Conservation (phyloP, 2,113 vertebrate genomes). For the Pseudorectes ferrugineus region DNA sequence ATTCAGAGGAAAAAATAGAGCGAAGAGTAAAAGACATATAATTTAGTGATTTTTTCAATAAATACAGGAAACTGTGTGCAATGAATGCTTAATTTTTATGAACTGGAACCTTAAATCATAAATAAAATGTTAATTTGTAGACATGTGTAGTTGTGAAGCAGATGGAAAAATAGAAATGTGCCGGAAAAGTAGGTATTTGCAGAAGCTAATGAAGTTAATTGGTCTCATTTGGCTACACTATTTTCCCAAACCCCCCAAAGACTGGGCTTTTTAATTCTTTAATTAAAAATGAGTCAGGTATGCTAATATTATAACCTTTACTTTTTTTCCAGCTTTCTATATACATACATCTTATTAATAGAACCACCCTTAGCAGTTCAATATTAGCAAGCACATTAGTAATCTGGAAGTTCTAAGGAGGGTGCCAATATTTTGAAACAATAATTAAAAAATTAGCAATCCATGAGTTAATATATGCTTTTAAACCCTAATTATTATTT, state of each 20-base stretch:
- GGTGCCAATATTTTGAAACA: constrained; percentile 56
- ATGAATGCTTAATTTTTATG: constrained; percentile 55
- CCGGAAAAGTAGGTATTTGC: constrained; percentile 76
- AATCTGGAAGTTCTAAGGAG: constrained; percentile 51
- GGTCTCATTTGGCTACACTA: constrained; percentile 75
- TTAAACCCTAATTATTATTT: constrained; percentile 67
- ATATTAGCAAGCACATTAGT: constrained; percentile 63
- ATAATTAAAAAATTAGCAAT: constrained; percentile 65
- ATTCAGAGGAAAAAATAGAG: not conserved
- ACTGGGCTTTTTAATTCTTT: constrained; percentile 77
- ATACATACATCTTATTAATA: constrained; percentile 72
- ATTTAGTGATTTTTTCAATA: not conserved
- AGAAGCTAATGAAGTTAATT: constrained; percentile 78
- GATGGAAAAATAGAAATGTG: constrained; percentile 75
- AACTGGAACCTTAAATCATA: constrained; percentile 64
- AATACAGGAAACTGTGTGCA: constrained; percentile 42
- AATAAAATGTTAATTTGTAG: constrained; percentile 75
- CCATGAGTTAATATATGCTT: constrained; percentile 65
- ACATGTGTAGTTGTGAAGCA: constrained; percentile 65
- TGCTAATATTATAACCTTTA: constrained; percentile 79
- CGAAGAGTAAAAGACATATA: not conserved
- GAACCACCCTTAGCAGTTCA: constrained; percentile 68
- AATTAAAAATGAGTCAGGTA: constrained; percentile 80
- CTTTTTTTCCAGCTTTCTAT: constrained; percentile 68
- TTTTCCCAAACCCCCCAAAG: constrained; percentile 73